Evolutionary conservation across 2,888 invertebrate genomes (phyloP), one percentile per base, ranked within the genome.

Genomic region (Oligia strigilis): DNA sequence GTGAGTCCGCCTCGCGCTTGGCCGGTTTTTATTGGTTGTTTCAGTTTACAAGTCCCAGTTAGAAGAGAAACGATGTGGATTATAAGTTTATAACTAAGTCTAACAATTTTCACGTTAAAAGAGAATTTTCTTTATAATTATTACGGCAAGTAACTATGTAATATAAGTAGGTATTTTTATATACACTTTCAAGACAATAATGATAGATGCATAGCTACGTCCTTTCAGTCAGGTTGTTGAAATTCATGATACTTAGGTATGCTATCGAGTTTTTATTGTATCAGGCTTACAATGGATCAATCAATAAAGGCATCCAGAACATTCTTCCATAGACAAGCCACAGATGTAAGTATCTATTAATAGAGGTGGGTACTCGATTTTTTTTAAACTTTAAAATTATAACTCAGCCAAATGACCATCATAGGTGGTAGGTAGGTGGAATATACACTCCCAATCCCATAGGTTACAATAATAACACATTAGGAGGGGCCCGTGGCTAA

Each of bases 191-290:
- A 65, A 65, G 43, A 60, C n/a, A 36, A 11, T 46, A 43, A 29
- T 29, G 29, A 29, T 29, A 69, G 19, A 40, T 58, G 11, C 29
- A 0, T 14, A 43, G 17, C 1, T 11, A 43, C 4, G 46, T 67
- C 55, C 19, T 55, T 60, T 55, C 43, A 76, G n/a, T 13, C 3
- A 60, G 29, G 11, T 67, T 49, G n/a, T 67, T 80, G 46, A 55
- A 58, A 49, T 65, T 58, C 17, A 80, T 46, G 46, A 40, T 46
- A 66, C 14, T 36, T 29, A 75, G 43, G 80, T 55, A 74, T 74
- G 70, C 49, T 64, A 78, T 29, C 23, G 60, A 65, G 65, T 70
- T 83, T 72, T 74, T 80, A 84, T 82, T 74, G 71, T 80, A 23
- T 49, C 13, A 40, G 29, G 17, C 23, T 43, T 23, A 72, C 64